phyloP scores from a whole-genome alignment of 2,888 invertebrate species.

The Netelia virgata region DNA sequence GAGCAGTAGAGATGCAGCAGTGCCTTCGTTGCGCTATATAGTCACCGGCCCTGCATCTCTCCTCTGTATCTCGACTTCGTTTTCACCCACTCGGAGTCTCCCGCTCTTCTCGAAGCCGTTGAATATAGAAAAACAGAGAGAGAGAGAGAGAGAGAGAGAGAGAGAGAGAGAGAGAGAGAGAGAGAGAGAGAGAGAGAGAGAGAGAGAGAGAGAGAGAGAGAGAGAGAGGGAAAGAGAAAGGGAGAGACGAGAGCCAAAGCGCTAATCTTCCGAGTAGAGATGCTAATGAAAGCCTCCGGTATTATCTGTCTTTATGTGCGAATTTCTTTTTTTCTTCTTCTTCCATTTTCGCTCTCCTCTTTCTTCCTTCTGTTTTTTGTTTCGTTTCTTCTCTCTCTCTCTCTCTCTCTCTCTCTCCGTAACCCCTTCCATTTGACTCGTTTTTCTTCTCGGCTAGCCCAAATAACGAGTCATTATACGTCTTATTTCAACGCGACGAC shows the following conservation, averaged over 20 bases:
- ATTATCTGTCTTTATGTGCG: slow-evolving; percentile 67
- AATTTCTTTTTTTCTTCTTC: slow-evolving; percentile 67
- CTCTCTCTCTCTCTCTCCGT: slow-evolving; percentile 37
- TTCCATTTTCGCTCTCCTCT: slow-evolving; percentile 68
- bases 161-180: slow-evolving; percentile 55
- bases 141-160: slow-evolving; percentile 42
- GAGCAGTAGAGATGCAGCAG: slow-evolving; percentile 46
- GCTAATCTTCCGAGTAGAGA: slow-evolving; percentile 81
- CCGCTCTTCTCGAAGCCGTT: slow-evolving; percentile 55
- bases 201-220: slow-evolving; percentile 57
- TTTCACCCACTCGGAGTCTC: slow-evolving; percentile 38
- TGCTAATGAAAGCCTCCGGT: slow-evolving; percentile 79
- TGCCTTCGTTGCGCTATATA: slow-evolving; percentile 36
- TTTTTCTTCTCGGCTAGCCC: slow-evolving; percentile 43
- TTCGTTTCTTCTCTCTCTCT: slow-evolving; percentile 60
- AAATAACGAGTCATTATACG: slow-evolving; percentile 42
- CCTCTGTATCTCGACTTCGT: slow-evolving; percentile 63
- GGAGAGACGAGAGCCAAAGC: slow-evolving; percentile 72
- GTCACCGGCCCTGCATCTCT: slow-evolving; percentile 71
- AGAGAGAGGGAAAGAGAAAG: slow-evolving; percentile 42
- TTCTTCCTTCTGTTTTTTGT: slow-evolving; percentile 52
- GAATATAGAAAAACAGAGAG: slow-evolving; percentile 49
- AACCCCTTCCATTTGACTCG: slow-evolving; percentile 25
- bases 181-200: slow-evolving; percentile 50
- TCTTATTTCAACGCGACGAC: slow-evolving; percentile 30